Base-by-base conservation (phyloP, 2,888 invertebrate genomes). In the Charanyca ferruginea region DNA sequence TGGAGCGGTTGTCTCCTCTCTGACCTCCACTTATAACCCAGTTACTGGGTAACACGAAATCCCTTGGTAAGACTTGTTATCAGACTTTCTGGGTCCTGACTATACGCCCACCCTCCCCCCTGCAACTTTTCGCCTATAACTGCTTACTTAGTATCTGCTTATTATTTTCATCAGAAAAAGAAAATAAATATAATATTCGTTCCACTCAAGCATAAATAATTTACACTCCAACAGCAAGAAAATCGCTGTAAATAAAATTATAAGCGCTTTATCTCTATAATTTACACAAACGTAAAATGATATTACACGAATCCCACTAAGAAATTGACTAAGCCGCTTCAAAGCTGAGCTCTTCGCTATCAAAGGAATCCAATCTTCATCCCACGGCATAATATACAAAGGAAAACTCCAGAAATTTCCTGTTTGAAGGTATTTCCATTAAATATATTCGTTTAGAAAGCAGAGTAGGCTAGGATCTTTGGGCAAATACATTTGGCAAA, bases 361-460 rank as follows among this genome's bases (percentile, higher is more conserved):
- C 61, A 74, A 70, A 58, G 42, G 3, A 51, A 66, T 61, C 48
- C 47, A 71, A 74, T 74, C 58, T 75, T 8, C 55, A 52, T 22
- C 16, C 13, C 22, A 58, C 20, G 6, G 42, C 7, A 48, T 61
- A 54, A 51, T 60, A 54, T 35, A 49, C 48, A 53, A 70, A 66
- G 25, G 9, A 11, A 51, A 60, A 47, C 16, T 23, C 25, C 8
- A 18, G 16, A 47, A 25, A 66, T 48, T 70, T 51, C 23, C 42
- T 49, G 22, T 61, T 49, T 28, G 1, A 32, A 11, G 8, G 44
- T 45, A 51, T 66, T 70, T 61, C 66, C 42, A 13, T 69, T 7
- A 57, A 68, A 63, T 49, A 3, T 52, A 73, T 63, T 38, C 52
- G 25, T 74, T 65, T 68, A 52, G 22, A n/a, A n/a, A 11, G n/a